These are phyloP conservation scores for Cuculus canorus DNA, from an alignment of 2,797 vertebrate species.

Conservation along the genomic window DNA sequence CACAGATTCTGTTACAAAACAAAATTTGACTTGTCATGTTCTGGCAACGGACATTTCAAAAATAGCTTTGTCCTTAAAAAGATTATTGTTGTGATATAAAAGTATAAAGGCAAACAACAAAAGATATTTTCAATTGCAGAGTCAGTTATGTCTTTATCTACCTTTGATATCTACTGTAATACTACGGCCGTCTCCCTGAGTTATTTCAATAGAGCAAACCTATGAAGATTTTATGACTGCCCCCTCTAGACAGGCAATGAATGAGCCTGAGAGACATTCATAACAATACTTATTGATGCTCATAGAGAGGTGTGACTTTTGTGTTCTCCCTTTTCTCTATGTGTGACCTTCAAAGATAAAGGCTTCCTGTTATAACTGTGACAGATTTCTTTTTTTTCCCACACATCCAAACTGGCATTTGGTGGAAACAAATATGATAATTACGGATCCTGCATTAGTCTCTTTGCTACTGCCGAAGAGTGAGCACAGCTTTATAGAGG, in stretches of 20 bases:
- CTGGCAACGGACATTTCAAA: neutral
- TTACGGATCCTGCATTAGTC: neutral
- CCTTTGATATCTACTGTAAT: neutral
- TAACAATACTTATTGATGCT: neutral
- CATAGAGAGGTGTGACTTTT: neutral
- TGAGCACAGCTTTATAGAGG: neutral
- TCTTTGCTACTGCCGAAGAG: neutral
- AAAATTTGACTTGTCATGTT: neutral
- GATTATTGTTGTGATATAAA: neutral
- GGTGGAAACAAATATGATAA: neutral
- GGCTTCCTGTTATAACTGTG: neutral
- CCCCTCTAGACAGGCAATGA: neutral
- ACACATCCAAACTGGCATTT: neutral
- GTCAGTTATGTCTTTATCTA: neutral
- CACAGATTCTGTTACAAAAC: neutral
- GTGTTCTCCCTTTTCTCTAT: neutral
- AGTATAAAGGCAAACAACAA: neutral
- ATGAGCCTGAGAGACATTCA: neutral
- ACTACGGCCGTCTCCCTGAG: neutral
- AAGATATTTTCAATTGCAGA: neutral
- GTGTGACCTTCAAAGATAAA: conserved; percentile 43
- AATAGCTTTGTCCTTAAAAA: neutral
- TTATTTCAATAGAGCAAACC: conserved; percentile 16
- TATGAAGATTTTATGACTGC: conserved; percentile 45
- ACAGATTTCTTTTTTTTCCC: neutral